phyloP scores from a whole-genome alignment of 1,140 invertebrate species.

The Scaptomyza pallida region DNA sequence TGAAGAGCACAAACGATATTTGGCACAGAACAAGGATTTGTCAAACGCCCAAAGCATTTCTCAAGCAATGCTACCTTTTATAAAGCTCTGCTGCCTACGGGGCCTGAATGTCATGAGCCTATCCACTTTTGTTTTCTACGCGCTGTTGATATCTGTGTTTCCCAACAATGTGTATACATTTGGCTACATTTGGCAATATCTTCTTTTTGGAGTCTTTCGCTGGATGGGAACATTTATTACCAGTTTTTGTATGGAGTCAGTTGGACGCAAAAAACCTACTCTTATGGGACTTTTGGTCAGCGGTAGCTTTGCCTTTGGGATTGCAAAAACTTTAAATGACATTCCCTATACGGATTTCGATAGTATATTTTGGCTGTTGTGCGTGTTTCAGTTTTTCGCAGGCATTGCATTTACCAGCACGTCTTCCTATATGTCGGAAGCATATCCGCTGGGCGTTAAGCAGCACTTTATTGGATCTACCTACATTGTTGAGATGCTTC shows the following conservation, averaged over 20 bases:
- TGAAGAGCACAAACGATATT: slow-evolving; percentile 63
- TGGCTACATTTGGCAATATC: slow-evolving; percentile 3
- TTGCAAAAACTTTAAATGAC: slow-evolving; percentile 2
- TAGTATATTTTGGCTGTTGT: slow-evolving; percentile 12
- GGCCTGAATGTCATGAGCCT: slow-evolving; percentile 56
- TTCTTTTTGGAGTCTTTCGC: slow-evolving; percentile 42
- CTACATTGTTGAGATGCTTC: slow-evolving; percentile 55
- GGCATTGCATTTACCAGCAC: slow-evolving; percentile 49
- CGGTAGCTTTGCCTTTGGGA: slow-evolving; percentile 29
- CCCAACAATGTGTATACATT: rapidly evolving
- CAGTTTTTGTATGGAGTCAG: slow-evolving; percentile 28
- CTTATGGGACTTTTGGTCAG: slow-evolving; percentile 43
- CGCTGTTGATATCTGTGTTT: background rate
- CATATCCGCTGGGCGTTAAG: slow-evolving; percentile 61
- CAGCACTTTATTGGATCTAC: slow-evolving; percentile 57
- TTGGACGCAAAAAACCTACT: slow-evolving; percentile 50
- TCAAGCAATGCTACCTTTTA: slow-evolving; percentile 39
- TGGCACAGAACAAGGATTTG: slow-evolving; percentile 53
- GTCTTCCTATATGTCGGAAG: slow-evolving; percentile 54
- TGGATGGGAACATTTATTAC: slow-evolving; percentile 16
- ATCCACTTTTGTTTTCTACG: slow-evolving; percentile 7
- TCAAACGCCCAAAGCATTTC: slow-evolving; percentile 28
- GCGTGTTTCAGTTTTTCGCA: slow-evolving; percentile 45
- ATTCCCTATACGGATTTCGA: background rate
- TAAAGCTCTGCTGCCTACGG: slow-evolving; percentile 40